phyloP scores from a whole-genome alignment of 2,113 vertebrate species.

The Eptesicus fuscus region DNA sequence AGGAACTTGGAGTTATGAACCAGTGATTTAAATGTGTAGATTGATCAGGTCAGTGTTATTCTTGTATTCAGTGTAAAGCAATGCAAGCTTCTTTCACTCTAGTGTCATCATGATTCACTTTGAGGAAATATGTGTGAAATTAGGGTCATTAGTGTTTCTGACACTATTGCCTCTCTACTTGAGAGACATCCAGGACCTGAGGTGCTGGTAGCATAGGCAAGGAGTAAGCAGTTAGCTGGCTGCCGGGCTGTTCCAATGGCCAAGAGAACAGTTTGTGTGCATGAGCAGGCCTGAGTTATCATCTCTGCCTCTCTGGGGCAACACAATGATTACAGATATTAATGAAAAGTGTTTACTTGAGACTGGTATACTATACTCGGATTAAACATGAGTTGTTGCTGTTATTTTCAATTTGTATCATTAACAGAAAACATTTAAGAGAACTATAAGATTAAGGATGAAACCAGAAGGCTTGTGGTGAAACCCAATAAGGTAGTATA shows the following conservation, averaged over 20 bases:
- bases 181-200: conserved; percentile 24
- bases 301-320: conserved; percentile 42
- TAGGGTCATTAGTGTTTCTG: not conserved
- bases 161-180: not conserved
- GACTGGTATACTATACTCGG: not conserved
- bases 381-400: conserved; percentile 46
- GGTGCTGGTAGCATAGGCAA: not conserved
- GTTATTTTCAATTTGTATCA: conserved; percentile 63
- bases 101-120: not conserved
- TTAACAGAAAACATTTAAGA: conserved; percentile 63
- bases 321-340: conserved; percentile 47
- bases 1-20: not conserved
- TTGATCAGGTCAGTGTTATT: not conserved
- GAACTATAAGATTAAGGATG: conserved; percentile 42
- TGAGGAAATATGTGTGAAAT: conserved; percentile 41
- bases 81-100: not conserved
- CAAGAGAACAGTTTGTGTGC: conserved; percentile 29
- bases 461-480: conserved; percentile 61
- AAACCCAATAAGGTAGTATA: conserved; percentile 66
- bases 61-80: conserved; percentile 15
- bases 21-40: not conserved
- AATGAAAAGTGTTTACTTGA: conserved; percentile 45
- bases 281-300: conserved; percentile 46
- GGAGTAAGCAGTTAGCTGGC: conserved; percentile 31
- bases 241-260: conserved; percentile 23